Evolutionary conservation across 2,888 invertebrate genomes (phyloP).

Genomic region (Pherbina coryleti): DNA sequence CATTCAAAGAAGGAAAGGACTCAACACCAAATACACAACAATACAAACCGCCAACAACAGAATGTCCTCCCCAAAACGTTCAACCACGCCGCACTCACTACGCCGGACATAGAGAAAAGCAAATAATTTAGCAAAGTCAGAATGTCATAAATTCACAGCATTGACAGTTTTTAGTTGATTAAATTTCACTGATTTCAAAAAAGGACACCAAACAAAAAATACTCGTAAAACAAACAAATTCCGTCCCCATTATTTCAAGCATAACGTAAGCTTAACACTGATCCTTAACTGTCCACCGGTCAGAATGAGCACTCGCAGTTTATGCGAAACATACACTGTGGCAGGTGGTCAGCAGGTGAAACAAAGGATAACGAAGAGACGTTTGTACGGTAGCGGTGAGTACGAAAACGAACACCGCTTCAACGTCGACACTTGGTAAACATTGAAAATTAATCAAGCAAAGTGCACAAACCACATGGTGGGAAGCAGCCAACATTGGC

Average conservation of each 20-base stretch:
- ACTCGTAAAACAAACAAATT: too few relatives aligned
- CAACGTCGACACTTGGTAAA: constrained; percentile 45
- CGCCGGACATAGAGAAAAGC: neutral
- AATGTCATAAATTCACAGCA: constrained; percentile 43
- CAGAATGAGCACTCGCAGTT: constrained; percentile 12
- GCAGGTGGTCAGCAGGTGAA: constrained; percentile 1
- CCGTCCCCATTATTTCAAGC: neutral
- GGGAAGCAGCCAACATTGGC: neutral
- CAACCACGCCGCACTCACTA: neutral
- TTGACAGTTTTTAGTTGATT: constrained; percentile 48
- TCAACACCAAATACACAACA: neutral
- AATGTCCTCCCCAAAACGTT: neutral
- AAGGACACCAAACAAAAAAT: constrained; percentile 2
- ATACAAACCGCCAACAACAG: neutral
- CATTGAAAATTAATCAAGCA: constrained; percentile 52
- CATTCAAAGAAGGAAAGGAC: neutral
- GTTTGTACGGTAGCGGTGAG: neutral
- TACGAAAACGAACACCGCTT: neutral
- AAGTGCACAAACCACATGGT: constrained; percentile 44
- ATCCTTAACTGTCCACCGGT: constrained; percentile 18
- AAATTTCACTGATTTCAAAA: constrained; percentile 45
- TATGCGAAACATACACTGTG: neutral
- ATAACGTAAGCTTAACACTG: neutral
- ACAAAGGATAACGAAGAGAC: neutral
- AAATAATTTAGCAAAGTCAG: constrained; percentile 16